A percentile compares a stretch with the other conserved stretches of the same genome.
phyloP scores from a whole-genome alignment of 2,888 invertebrate species.

The Candidula unifasciata region DNA sequence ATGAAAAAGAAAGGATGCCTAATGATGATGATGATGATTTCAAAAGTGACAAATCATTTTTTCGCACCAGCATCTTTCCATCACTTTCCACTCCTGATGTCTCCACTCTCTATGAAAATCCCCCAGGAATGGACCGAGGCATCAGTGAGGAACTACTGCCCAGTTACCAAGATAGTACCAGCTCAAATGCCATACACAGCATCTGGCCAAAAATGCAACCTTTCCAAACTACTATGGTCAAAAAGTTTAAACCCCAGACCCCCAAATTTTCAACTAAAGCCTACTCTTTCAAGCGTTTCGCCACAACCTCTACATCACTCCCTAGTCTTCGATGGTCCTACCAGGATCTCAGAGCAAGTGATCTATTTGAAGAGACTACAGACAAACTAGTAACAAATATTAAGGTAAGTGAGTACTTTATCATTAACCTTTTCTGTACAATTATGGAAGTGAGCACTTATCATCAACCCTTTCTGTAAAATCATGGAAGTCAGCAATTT shows the following conservation, averaged over 20 bases:
- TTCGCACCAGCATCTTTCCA: slow-evolving; percentile 1
- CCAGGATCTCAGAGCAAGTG: slow-evolving; percentile 6
- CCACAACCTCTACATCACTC: background rate
- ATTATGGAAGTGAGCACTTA: no score
- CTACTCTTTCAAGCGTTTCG: slow-evolving; percentile 34
- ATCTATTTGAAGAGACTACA: background rate
- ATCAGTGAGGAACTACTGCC: slow-evolving; percentile 23
- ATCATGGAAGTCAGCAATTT: no score
- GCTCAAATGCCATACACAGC: slow-evolving; percentile 22
- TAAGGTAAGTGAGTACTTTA: slow-evolving; percentile 28
- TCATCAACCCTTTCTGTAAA: no score
- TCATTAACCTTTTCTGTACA: background rate
- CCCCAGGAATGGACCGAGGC: background rate
- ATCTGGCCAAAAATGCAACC: slow-evolving; percentile 19
- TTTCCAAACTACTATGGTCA: background rate
- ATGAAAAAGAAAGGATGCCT: slow-evolving; percentile 10
- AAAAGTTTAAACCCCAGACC: slow-evolving; percentile 47
- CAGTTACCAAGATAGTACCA: slow-evolving; percentile 22
- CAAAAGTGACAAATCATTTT: background rate
- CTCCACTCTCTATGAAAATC: slow-evolving; percentile 4
- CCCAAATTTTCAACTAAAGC: slow-evolving; percentile 55
- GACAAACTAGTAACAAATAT: background rate
- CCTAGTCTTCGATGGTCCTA: background rate
- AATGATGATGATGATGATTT: background rate
- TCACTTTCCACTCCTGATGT: background rate